phyloP scores from a whole-genome alignment of 1,140 invertebrate species.

The Drosophila sucinea region DNA sequence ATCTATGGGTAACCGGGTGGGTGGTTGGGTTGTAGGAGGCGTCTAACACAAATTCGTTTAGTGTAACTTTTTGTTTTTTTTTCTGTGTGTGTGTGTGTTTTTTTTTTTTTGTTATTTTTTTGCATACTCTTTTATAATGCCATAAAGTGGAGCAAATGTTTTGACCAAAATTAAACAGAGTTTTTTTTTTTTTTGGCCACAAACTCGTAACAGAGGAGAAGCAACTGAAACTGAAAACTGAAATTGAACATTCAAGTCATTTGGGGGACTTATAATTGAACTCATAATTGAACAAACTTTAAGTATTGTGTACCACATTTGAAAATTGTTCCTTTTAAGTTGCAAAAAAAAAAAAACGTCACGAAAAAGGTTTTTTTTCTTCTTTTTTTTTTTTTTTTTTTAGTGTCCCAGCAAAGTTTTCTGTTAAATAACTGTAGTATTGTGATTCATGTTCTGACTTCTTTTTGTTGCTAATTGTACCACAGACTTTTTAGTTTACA shows the following conservation, averaged over 20 bases:
- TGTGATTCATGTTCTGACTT: neutral
- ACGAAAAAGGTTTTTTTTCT: neutral
- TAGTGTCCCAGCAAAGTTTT: neutral
- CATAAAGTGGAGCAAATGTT: slow-evolving; percentile 68
- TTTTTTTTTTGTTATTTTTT: slow-evolving; percentile 12
- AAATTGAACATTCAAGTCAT: slow-evolving; percentile 19
- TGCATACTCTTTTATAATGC: slow-evolving; percentile 60
- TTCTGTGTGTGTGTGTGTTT: slow-evolving; percentile 9
- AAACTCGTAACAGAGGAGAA: slow-evolving; percentile 25
- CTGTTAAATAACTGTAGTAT: neutral
- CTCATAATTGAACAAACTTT: slow-evolving; percentile 65
- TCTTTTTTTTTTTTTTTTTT: neutral
- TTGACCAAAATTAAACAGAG: slow-evolving; percentile 65
- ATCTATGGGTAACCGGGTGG: neutral
- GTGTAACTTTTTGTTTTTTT: slow-evolving; percentile 37
- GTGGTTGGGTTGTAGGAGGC: slow-evolving; percentile 7
- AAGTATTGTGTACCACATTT: slow-evolving; percentile 45
- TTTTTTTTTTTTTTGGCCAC: slow-evolving; percentile 26
- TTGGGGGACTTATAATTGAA: slow-evolving; percentile 62
- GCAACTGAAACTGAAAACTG: slow-evolving; percentile 18
- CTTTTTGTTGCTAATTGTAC: neutral
- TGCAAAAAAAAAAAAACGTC: slow-evolving; percentile 37
- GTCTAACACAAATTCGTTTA: slow-evolving; percentile 69
- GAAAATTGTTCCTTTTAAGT: slow-evolving; percentile 37
- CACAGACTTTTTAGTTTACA: too few relatives aligned